Base-by-base conservation (phyloP, 2,888 invertebrate genomes). In the Junonia oenone region DNA sequence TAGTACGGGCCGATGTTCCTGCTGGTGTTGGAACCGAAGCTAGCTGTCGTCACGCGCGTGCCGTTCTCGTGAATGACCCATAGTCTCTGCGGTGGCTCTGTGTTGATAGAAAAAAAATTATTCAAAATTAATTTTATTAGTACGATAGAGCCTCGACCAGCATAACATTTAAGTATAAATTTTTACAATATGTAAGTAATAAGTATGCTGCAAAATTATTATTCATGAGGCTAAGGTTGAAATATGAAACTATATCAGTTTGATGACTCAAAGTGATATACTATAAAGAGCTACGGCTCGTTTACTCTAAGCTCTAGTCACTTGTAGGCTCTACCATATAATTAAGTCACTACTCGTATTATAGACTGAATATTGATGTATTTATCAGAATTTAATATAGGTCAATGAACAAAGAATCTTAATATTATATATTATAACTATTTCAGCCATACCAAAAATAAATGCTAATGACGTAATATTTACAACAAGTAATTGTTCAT, bases 31-130 rank as follows among this genome's bases (percentile, higher is more conserved):
- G 78, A 75, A 1, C 83, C 84, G 2, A 73, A 69, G 62, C 93
- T 93, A 69, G 95, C 94, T 73, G 94, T 92, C 43, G 93, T 93
- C 69, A 96, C 94, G 72, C 94, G 73, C 38, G 92, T 91, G 43
- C 96, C 95, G 71, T 93, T 94, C 72, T 95, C 94, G 76, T 96
- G 94, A 71, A 96, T 90, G 67, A 97, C 94, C 78, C 94, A 94
- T 65, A 97, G 87, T 67, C 94, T 93, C 73, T 95, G 94, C 40
- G 97, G 96, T 15, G 96, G 96, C 78, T 96, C 97, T 96, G 45
- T 33, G n/a, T 17, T 4, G 15, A 40, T 11, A 6, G 8, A 29
- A 45, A 15, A 19, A 9, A 17, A 11, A 35, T 35, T 35, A 35
- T n/a, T n/a, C n/a, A n/a, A n/a, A n/a, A n/a, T n/a, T n/a, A n/a